A percentile compares a stretch with the other conserved stretches of the same genome.
Evolutionary conservation across 2,888 invertebrate genomes (phyloP).

Genomic region (Myopa testacea): DNA sequence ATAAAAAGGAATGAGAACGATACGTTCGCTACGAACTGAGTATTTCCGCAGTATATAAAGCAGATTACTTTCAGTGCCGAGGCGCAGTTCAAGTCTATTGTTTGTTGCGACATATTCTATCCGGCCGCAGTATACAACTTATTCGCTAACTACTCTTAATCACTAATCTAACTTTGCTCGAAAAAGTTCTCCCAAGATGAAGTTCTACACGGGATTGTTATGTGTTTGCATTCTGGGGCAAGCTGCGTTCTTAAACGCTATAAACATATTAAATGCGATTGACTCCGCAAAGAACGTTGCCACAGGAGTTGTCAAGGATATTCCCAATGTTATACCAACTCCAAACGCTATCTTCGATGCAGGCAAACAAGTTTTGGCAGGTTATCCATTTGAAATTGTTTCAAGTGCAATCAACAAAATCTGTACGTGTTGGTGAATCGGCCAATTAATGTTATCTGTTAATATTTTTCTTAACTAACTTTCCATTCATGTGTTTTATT

Average conservation of each 20-base stretch:
- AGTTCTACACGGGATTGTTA: background rate
- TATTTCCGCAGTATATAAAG: background rate
- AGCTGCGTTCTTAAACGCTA: slow-evolving; percentile 43
- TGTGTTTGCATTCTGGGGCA: background rate
- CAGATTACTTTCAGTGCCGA: background rate
- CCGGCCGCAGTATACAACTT: too few species aligned
- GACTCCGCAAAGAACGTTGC: slow-evolving; percentile 53
- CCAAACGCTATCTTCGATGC: slow-evolving; percentile 57
- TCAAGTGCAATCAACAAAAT: slow-evolving; percentile 59
- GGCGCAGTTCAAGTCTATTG: slow-evolving; percentile 1
- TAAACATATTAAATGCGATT: slow-evolving; percentile 49
- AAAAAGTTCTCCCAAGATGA: background rate
- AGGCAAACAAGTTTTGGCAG: slow-evolving; percentile 63
- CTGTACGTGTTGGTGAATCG: slow-evolving; percentile 54
- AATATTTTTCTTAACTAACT: background rate
- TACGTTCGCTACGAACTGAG: background rate
- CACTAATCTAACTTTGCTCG: background rate
- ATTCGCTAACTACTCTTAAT: background rate
- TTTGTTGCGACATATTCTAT: background rate
- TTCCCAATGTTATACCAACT: slow-evolving; percentile 53
- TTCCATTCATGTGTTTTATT: background rate
- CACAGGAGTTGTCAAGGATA: slow-evolving; percentile 51
- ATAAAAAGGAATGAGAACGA: slow-evolving; percentile 2
- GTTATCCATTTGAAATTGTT: slow-evolving; percentile 63
- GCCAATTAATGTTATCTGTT: too few species aligned